Conservation (phyloP, 1,140 invertebrate genomes). For the Thaumatotibia leucotreta region DNA sequence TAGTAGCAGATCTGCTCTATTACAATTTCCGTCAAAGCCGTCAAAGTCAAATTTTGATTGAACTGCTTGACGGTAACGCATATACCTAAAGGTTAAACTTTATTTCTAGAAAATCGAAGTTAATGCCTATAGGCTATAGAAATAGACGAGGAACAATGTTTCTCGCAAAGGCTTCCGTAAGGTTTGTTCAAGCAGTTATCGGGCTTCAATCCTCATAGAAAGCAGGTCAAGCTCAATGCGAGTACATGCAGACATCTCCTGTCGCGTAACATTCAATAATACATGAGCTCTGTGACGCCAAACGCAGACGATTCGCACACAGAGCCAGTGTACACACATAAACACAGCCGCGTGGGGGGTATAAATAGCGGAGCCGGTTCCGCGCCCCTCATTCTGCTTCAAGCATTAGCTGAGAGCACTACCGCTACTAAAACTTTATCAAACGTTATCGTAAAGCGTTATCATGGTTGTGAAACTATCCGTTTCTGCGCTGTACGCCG, state of each 20-base stretch:
- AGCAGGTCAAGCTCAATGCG: conserved; percentile 26
- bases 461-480: conserved; percentile 70
- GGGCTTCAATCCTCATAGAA: conserved; percentile 19
- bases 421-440: background rate
- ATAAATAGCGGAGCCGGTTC: conserved; percentile 46
- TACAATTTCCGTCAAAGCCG: too few relatives aligned
- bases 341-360: conserved; percentile 16
- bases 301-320: conserved; percentile 37
- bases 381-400: conserved; percentile 53
- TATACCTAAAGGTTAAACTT: too few relatives aligned
- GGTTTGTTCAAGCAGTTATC: conserved; percentile 7
- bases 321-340: conserved; percentile 22
- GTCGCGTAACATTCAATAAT: conserved; percentile 8
- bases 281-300: conserved; percentile 41
- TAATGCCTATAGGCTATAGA: background rate
- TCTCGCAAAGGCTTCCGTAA: background rate
- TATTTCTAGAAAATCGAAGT: too few relatives aligned
- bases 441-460: too few relatives aligned
- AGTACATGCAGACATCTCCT: background rate
- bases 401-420: conserved; percentile 39
- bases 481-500: conserved; percentile 51
- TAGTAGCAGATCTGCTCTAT: too few relatives aligned
- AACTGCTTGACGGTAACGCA: too few relatives aligned
- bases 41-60: too few relatives aligned
- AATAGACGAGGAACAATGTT: background rate